Percentiles rank a stretch among this genome's conserved stretches.
Conservation (phyloP, 2,797 vertebrate genomes). For the Aulostomus chinensis region DNA sequence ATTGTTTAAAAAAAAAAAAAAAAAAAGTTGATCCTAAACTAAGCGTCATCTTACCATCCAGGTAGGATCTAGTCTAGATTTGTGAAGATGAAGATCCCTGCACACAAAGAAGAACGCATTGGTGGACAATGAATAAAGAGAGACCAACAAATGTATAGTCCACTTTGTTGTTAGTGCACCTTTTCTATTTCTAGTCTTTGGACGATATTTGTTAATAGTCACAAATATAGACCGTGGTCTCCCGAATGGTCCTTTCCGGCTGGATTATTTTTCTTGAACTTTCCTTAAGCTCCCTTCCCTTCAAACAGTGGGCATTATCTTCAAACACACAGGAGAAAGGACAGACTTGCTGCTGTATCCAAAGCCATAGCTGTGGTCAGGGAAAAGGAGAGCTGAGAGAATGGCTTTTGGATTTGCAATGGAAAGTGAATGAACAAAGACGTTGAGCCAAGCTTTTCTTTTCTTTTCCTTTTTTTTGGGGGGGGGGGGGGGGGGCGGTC, state of each 20-base stretch:
- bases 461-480: too few relatives aligned
- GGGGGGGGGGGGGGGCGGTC: too few relatives aligned
- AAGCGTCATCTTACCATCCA: slow-evolving; percentile 7
- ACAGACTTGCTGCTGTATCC: slow-evolving; percentile 73
- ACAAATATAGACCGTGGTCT: slow-evolving; percentile 28
- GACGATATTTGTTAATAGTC: slow-evolving; percentile 20
- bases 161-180: slow-evolving; percentile 20
- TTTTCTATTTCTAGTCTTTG: slow-evolving; percentile 26
- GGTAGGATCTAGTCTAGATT: slow-evolving; percentile 20
- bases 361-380: slow-evolving; percentile 77
- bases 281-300: slow-evolving; percentile 48
- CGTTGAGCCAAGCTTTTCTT: slow-evolving; percentile 74
- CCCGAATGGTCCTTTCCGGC: slow-evolving; percentile 38
- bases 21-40: slow-evolving; percentile 7
- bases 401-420: slow-evolving; percentile 78
- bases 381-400: slow-evolving; percentile 69
- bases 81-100: slow-evolving; percentile 3
- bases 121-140: slow-evolving; percentile 4
- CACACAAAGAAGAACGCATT: slow-evolving; percentile 6
- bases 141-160: slow-evolving; percentile 16
- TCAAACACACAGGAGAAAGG: slow-evolving; percentile 74
- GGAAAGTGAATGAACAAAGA: slow-evolving; percentile 77
- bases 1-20: too few relatives aligned
- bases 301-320: slow-evolving; percentile 74
- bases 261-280: slow-evolving; percentile 51